A percentile compares a stretch with the other conserved stretches of the same genome.
These are phyloP conservation scores for Nomada fabriciana DNA, from an alignment of 2,888 invertebrate species.

Conservation along the genomic window DNA sequence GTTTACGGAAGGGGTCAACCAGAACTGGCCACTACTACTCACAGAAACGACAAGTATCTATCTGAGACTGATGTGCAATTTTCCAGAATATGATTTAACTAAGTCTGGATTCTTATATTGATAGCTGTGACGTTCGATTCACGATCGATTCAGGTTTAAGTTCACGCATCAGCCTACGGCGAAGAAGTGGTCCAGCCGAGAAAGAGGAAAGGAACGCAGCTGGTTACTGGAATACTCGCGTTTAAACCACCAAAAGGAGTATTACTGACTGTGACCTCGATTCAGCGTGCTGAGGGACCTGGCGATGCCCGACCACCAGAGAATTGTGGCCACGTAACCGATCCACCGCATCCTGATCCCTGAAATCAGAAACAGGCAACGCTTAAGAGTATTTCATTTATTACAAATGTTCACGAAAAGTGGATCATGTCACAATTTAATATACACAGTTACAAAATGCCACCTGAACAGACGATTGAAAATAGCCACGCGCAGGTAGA, in stretches of 20 bases:
- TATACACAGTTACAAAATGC: too few relatives aligned
- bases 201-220: slow-evolving; percentile 25
- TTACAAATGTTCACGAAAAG: too few relatives aligned
- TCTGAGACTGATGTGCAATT: background rate
- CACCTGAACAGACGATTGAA: too few relatives aligned
- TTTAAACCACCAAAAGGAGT: slow-evolving; percentile 70
- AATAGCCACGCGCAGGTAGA: too few relatives aligned
- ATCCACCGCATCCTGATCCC: slow-evolving; percentile 84
- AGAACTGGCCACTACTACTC: slow-evolving; percentile 1
- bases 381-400: background rate
- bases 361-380: slow-evolving; percentile 70
- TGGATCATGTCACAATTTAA: too few relatives aligned
- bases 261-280: slow-evolving; percentile 84
- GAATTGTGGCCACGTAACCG: slow-evolving; percentile 84
- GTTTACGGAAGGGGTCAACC: slow-evolving; percentile 29
- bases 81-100: background rate
- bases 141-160: slow-evolving; percentile 3
- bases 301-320: slow-evolving; percentile 84
- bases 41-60: background rate
- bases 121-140: slow-evolving; percentile 11
- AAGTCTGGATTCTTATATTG: background rate
- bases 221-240: slow-evolving; percentile 60
- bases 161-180: background rate
- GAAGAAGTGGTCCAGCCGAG: slow-evolving; percentile 15
- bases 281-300: slow-evolving; percentile 84